A percentile compares a stretch with the other conserved stretches of the same genome.
phyloP scores from a whole-genome alignment of 2,888 invertebrate genomes.

The Tipula helvola region DNA sequence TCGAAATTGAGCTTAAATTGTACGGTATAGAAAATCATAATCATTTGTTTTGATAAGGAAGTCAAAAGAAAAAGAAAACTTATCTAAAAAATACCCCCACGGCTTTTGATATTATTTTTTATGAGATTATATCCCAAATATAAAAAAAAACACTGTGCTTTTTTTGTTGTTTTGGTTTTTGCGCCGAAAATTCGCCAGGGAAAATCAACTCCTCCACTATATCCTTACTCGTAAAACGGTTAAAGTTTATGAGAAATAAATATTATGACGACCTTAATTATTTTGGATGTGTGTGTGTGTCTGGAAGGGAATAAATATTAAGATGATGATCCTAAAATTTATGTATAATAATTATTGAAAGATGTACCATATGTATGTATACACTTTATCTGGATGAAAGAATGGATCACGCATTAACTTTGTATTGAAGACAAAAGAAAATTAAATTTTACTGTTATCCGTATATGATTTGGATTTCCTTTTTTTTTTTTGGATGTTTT shows the following conservation, averaged over 20 bases:
- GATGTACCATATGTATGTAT: not conserved
- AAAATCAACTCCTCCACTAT: not conserved
- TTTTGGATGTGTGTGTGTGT: not conserved
- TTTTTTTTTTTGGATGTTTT: not conserved
- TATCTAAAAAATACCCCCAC: not conserved
- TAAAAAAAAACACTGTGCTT: not conserved
- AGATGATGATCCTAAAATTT: not conserved
- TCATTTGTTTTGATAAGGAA: not conserved
- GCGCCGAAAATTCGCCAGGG: not conserved
- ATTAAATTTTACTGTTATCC: not conserved
- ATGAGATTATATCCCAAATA: not conserved
- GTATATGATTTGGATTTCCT: not conserved
- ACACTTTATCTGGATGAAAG: not conserved
- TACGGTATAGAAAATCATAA: not conserved
- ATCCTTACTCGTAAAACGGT: not conserved
- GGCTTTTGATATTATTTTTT: not conserved
- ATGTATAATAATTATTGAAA: not conserved
- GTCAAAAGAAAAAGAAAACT: not conserved
- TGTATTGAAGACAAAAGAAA: not conserved
- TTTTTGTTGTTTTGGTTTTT: not conserved
- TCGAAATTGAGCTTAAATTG: not conserved
- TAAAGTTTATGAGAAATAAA: not conserved
- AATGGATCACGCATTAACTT: too few relatives aligned
- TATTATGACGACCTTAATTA: not conserved
- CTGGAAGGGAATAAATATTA: not conserved